These are phyloP conservation scores for Nylanderia fulva DNA, from an alignment of 1,140 invertebrate species.

Conservation along the genomic window DNA sequence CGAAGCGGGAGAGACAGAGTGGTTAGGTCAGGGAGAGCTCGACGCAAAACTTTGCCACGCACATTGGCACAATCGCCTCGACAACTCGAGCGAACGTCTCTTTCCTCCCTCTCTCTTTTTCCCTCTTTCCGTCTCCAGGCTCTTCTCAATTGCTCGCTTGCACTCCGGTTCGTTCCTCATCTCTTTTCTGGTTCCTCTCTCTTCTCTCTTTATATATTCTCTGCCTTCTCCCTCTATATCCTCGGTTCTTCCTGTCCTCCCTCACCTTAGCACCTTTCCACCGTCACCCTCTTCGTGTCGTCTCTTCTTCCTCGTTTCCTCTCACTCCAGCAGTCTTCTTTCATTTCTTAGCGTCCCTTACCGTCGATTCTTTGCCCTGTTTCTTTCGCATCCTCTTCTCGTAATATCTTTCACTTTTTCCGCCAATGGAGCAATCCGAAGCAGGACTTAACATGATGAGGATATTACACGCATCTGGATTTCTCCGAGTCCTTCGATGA, in stretches of 20 bases:
- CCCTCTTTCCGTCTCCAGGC: constrained; percentile 20
- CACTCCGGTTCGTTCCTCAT: constrained; percentile 38
- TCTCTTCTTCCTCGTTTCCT: constrained; percentile 69
- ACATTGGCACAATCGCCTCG: constrained; percentile 78
- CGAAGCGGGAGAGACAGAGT: constrained; percentile 76
- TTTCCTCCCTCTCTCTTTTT: constrained; percentile 46
- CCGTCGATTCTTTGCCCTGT: constrained; percentile 45
- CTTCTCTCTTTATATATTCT: constrained; percentile 54
- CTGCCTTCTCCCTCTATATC: constrained; percentile 61
- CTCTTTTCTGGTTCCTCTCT: constrained; percentile 28
- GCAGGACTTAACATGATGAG: neutral
- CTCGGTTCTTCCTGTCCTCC: constrained; percentile 69
- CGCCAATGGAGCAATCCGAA: constrained; percentile 67
- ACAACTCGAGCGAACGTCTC: constrained; percentile 73
- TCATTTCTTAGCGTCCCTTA: neutral
- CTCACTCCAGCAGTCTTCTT: constrained; percentile 31
- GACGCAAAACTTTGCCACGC: constrained; percentile 80
- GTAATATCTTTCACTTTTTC: constrained; percentile 73
- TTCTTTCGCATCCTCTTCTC: constrained; percentile 68
- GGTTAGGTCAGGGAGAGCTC: constrained; percentile 84
- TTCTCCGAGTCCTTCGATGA: constrained; percentile 71
- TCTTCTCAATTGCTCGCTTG: constrained; percentile 38
- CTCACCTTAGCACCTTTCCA: constrained; percentile 74
- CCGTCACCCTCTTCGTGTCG: constrained; percentile 68
- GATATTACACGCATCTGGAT: constrained; percentile 43